phyloP scores from a whole-genome alignment of 2,797 vertebrate species.

The Pseudochromis fuscus region DNA sequence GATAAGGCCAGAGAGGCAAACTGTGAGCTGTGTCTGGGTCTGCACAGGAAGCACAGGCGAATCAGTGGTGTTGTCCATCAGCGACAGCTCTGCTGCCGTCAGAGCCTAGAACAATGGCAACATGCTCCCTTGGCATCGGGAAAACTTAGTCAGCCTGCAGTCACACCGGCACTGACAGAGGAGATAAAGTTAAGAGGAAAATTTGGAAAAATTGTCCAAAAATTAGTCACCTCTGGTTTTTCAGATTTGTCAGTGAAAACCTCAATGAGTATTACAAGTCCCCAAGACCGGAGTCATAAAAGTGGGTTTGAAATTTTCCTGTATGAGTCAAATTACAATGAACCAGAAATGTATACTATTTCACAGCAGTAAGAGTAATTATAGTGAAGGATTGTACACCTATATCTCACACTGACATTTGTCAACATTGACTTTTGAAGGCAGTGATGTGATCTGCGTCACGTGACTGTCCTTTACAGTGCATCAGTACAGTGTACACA shows the following conservation, averaged over 20 bases:
- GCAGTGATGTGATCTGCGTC: neutral
- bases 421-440: constrained; percentile 9
- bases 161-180: constrained; percentile 66
- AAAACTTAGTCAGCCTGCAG: constrained; percentile 83
- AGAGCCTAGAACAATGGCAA: constrained; percentile 87
- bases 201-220: constrained; percentile 57
- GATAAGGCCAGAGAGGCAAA: constrained; percentile 89
- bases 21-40: constrained; percentile 88
- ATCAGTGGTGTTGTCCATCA: constrained; percentile 88
- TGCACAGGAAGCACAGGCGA: constrained; percentile 90
- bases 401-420: neutral
- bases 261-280: constrained; percentile 17
- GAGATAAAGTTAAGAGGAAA: constrained; percentile 79
- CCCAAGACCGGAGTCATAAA: constrained; percentile 20
- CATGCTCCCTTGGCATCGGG: constrained; percentile 71
- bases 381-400: neutral
- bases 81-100: constrained; percentile 80
- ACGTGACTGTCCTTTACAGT: constrained; percentile 22
- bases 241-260: neutral
- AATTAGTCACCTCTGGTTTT: constrained; percentile 7
- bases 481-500: constrained; percentile 43
- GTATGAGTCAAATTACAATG: constrained; percentile 2
- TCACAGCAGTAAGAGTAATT: neutral
- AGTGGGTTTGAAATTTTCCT: constrained; percentile 49
- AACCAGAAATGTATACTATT: too few relatives aligned